Evolutionary conservation across 2,888 invertebrate species (phyloP), one percentile per base, ranked within the genome.

Genomic region (Stictocephala bisonia): DNA sequence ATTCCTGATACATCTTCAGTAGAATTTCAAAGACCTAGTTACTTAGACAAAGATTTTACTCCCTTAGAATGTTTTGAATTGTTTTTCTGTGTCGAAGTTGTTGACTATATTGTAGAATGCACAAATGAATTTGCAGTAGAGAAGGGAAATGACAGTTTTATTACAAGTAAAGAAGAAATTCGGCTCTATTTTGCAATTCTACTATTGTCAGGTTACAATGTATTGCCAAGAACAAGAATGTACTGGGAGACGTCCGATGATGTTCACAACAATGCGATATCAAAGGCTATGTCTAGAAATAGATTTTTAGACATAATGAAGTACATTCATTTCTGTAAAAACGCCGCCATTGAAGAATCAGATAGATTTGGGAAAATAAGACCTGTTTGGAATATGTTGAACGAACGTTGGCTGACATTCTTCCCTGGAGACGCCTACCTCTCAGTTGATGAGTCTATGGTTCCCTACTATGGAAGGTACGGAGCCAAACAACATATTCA

Each of bases 391-490:
- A 51, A 60, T 35, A 66, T 75, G 40, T 48, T 77, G 48, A 73
- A 74, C 40, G 68, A 58, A 27, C 74, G 7, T 73, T 78, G 71
- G 51, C 35, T 71, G 48, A 40, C 40, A 44, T 58, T 67, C 73
- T 75, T 73, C 58, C 72, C 71, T 35, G 74, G 50, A 53, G 53
- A 50, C 27, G 73, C 71, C 44, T 67, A 73, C 58, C 7, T n/a
- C n/a, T 48, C 67, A 18, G 56, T 73, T 27, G 77, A 78, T 71
- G 77, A 74, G 56, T 74, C 76, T 20, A 77, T 76, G 74, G 74
- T 77, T 31, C 77, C 76, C 18, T 77, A 77, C 24, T 76, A 73
- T 75, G 78, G 76, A 9, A 71, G 70, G 40, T 66, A 75, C 53
- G 58, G 56, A 9, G 67, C 73, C 9, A 77, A 78, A 60, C 75